Conservation (phyloP, 2,888 invertebrate species). For the Opisthograptis luteolata region DNA sequence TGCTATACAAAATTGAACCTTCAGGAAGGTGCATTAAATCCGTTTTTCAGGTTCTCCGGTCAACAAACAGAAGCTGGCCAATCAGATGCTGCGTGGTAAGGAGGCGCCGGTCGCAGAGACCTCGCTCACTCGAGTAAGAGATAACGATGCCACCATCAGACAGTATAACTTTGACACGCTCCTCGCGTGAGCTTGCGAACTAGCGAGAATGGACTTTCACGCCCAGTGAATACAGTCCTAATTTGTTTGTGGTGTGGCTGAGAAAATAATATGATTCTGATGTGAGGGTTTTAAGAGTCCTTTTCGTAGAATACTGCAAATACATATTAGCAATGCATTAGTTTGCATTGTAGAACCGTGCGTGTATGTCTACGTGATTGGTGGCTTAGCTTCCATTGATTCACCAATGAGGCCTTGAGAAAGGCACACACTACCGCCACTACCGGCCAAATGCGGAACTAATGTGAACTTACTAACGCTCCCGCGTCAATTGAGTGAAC, state of each 20-base stretch:
- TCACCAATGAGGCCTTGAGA: not conserved
- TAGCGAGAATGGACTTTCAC: constrained; percentile 21
- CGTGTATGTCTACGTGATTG: not conserved
- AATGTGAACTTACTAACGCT: not conserved
- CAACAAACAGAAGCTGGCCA: constrained; percentile 92
- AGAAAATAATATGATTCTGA: constrained; percentile 11
- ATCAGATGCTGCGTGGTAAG: constrained; percentile 88
- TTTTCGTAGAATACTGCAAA: not conserved
- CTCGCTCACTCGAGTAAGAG: constrained; percentile 91
- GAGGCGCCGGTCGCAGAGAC: constrained; percentile 90
- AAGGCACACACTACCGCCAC: constrained; percentile 3
- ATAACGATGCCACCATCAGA: constrained; percentile 52
- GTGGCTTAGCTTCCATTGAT: not conserved
- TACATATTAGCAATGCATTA: not conserved
- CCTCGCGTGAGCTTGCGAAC: constrained; percentile 53
- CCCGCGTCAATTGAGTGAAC: constrained; percentile 2
- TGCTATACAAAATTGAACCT: constrained; percentile 38
- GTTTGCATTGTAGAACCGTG: too few species aligned
- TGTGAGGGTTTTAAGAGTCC: not conserved
- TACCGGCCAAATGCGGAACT: not conserved
- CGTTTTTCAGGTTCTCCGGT: constrained; percentile 89
- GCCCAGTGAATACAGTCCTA: constrained; percentile 5
- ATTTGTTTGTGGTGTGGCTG: constrained; percentile 16
- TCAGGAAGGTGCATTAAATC: constrained; percentile 62
- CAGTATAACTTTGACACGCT: constrained; percentile 71